phyloP scores from a whole-genome alignment of 2,797 vertebrate species.

The Galaxias olidus region DNA sequence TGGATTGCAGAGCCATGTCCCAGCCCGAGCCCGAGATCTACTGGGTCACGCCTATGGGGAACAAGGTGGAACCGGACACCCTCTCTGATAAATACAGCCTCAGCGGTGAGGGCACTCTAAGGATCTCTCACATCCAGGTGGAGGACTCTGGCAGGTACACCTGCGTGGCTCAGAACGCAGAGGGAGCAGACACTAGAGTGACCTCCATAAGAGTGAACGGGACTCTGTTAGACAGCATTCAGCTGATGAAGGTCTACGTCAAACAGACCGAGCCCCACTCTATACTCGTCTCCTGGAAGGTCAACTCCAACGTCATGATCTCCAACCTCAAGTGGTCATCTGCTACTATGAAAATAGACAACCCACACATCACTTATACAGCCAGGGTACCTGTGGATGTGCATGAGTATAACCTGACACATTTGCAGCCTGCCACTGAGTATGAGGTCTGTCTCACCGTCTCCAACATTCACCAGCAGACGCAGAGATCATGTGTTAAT shows the following conservation, averaged over 20 bases:
- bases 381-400: slow-evolving; percentile 94
- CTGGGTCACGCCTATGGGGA: slow-evolving; percentile 94
- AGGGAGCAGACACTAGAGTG: slow-evolving; percentile 92
- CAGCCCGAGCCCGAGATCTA: slow-evolving; percentile 96
- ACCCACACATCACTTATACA: slow-evolving; percentile 95
- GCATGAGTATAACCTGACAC: slow-evolving; percentile 95
- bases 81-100: slow-evolving; percentile 89
- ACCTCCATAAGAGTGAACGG: slow-evolving; percentile 90
- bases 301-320: slow-evolving; percentile 92
- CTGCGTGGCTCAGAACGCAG: slow-evolving; percentile 90
- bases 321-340: slow-evolving; percentile 97
- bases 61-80: slow-evolving; percentile 86
- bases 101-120: slow-evolving; percentile 86
- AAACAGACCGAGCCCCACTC: slow-evolving; percentile 93
- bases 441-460: slow-evolving; percentile 96
- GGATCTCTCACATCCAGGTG: slow-evolving; percentile 84
- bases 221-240: slow-evolving; percentile 87
- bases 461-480: slow-evolving; percentile 90
- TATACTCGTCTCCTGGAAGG: slow-evolving; percentile 94
- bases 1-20: slow-evolving; percentile 94
- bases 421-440: slow-evolving; percentile 91
- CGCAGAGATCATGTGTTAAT: slow-evolving; percentile 91
- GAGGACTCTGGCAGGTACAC: slow-evolving; percentile 95
- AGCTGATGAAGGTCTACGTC: slow-evolving; percentile 91
- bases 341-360: slow-evolving; percentile 97